Conservation (phyloP, 2,797 vertebrate species). For the Vespertilio murinus region DNA sequence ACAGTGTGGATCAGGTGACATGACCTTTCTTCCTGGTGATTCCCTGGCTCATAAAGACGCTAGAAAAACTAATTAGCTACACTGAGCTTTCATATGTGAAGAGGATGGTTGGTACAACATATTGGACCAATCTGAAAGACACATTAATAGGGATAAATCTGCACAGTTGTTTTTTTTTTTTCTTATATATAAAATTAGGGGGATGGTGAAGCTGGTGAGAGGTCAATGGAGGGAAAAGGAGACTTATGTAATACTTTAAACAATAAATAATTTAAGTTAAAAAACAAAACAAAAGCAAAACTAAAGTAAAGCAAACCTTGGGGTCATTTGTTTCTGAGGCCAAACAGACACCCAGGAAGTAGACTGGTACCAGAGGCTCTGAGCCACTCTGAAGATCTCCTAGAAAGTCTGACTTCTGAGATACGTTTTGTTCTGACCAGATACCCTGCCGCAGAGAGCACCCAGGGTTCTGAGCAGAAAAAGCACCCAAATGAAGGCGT, state of each 20-base stretch:
- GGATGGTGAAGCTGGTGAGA: too few species aligned
- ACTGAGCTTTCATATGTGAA: conserved; percentile 10
- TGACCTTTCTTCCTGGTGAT: neutral
- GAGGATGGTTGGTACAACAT: neutral
- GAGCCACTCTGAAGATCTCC: neutral
- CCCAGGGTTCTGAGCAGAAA: neutral
- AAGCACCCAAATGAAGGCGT: neutral
- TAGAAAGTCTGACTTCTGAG: neutral
- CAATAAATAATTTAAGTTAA: too few species aligned
- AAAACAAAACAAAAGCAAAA: neutral
- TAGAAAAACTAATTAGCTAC: neutral
- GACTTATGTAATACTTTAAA: too few species aligned
- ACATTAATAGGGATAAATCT: neutral
- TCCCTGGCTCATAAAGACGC: neutral
- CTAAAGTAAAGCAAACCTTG: neutral
- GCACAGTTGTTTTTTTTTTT: neutral
- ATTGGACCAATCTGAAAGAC: neutral
- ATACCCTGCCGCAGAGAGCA: neutral
- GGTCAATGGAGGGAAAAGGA: too few species aligned
- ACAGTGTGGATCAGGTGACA: neutral
- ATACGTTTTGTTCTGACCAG: neutral
- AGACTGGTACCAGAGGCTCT: neutral
- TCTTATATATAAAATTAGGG: neutral
- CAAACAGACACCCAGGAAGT: neutral
- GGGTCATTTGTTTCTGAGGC: neutral